Percentiles rank a stretch among this genome's conserved stretches.
Conservation (phyloP, 2,888 invertebrate species). For the Carcina quercana region DNA sequence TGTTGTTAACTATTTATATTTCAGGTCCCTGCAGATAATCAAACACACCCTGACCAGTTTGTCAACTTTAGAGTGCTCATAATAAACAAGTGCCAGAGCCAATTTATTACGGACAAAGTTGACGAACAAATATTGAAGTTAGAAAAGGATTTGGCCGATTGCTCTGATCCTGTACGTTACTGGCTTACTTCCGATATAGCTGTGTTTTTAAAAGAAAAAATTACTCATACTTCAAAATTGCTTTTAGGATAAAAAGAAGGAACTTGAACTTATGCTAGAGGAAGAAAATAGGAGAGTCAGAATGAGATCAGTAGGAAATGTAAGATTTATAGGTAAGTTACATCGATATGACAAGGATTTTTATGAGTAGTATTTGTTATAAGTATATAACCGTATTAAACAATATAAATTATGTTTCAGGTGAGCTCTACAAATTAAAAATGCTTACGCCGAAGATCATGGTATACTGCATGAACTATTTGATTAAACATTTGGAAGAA, state of each 20-base stretch:
- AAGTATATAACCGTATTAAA: too few relatives aligned
- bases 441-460: constrained; percentile 94
- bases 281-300: constrained; percentile 86
- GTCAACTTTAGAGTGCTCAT: constrained; percentile 85
- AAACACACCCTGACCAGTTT: constrained; percentile 43
- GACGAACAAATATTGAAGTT: constrained; percentile 74
- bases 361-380: too few relatives aligned
- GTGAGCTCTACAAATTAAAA: constrained; percentile 93
- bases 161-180: constrained; percentile 58
- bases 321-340: constrained; percentile 86
- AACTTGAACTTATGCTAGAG: constrained; percentile 78
- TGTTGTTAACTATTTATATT: constrained; percentile 27
- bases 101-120: constrained; percentile 89
- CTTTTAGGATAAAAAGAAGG: constrained; percentile 81
- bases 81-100: constrained; percentile 88
- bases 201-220: too few relatives aligned
- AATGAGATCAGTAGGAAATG: constrained; percentile 91
- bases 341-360: too few relatives aligned
- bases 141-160: constrained; percentile 65
- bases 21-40: constrained; percentile 54
- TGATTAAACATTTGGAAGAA: constrained; percentile 86
- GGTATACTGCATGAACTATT: constrained; percentile 85
- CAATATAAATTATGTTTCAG: too few relatives aligned
- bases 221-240: too few relatives aligned
- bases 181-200: too few relatives aligned